Evolutionary conservation across 2,888 invertebrate genomes (phyloP).

Genomic region (Anoplius nigerrimus): DNA sequence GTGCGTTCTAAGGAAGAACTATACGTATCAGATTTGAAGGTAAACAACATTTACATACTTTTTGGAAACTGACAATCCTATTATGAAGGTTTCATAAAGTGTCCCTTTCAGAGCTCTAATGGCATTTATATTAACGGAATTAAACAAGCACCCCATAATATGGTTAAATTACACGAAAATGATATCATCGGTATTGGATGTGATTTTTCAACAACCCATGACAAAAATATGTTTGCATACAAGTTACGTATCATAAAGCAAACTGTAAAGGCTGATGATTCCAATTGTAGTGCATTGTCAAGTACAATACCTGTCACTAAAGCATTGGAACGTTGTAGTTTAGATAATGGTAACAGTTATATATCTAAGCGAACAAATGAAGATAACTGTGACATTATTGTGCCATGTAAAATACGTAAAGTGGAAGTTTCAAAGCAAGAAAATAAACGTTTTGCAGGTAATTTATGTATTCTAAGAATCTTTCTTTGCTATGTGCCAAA

Average conservation of each 20-base stretch:
- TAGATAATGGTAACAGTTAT: background rate
- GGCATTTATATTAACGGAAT: conserved; percentile 78
- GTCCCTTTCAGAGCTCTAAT: conserved; percentile 77
- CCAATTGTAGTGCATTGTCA: background rate
- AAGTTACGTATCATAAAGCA: conserved; percentile 33
- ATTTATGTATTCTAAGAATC: no score
- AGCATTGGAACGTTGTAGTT: background rate
- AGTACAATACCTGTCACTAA: background rate
- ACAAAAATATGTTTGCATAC: conserved; percentile 34
- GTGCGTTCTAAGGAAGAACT: conserved; percentile 42
- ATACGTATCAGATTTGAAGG: conserved; percentile 61
- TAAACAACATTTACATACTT: conserved; percentile 38
- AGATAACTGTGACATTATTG: background rate
- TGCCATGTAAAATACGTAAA: background rate
- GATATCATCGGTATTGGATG: conserved; percentile 78
- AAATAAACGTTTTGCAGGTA: no score
- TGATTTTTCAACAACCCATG: background rate
- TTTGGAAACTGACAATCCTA: background rate
- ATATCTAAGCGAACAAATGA: background rate
- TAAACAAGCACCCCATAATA: conserved; percentile 71
- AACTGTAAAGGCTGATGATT: background rate
- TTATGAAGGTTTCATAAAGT: background rate
- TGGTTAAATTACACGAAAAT: conserved; percentile 71
- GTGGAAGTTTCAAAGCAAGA: no score
- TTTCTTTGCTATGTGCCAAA: no score